phyloP scores from a whole-genome alignment of 2,888 invertebrate genomes.

The Artemia sinica region DNA sequence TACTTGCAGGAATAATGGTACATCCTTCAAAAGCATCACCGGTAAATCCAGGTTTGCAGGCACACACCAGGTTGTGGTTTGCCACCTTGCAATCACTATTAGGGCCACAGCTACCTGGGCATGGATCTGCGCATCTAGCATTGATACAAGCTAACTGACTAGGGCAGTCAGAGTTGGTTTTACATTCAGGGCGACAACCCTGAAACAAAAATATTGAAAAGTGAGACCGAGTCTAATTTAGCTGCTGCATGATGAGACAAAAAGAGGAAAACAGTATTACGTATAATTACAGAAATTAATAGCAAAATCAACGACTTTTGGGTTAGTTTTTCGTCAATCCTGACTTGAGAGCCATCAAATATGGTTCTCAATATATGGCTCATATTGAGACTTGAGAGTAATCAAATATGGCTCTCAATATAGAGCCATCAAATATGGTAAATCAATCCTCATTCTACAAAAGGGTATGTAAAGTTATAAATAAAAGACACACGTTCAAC shows the following conservation, averaged over 20 bases:
- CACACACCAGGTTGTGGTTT: conserved; percentile 51
- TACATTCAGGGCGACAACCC: conserved; percentile 17
- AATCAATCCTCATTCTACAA: too few species aligned
- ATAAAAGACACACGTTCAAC: too few species aligned
- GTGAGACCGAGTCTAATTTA: not conserved
- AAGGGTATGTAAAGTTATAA: too few species aligned
- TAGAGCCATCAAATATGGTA: too few species aligned
- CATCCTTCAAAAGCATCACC: conserved; percentile 74
- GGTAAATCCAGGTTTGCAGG: conserved; percentile 51
- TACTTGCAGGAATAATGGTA: conserved; percentile 40
- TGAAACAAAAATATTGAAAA: not conserved
- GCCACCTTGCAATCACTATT: conserved; percentile 62
- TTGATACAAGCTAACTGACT: conserved; percentile 40
- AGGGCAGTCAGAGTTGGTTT: conserved; percentile 22
- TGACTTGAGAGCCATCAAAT: too few species aligned
- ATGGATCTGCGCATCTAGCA: conserved; percentile 19
- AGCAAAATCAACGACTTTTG: too few species aligned
- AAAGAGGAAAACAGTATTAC: too few species aligned
- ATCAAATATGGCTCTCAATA: too few species aligned
- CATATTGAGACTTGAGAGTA: too few species aligned
- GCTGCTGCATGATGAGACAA: not conserved
- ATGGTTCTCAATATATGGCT: too few species aligned
- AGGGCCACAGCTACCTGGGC: conserved; percentile 61
- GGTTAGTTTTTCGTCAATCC: too few species aligned
- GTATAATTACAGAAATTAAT: too few species aligned